phyloP scores from a whole-genome alignment of 2,113 vertebrate species.

The Cariama cristata region DNA sequence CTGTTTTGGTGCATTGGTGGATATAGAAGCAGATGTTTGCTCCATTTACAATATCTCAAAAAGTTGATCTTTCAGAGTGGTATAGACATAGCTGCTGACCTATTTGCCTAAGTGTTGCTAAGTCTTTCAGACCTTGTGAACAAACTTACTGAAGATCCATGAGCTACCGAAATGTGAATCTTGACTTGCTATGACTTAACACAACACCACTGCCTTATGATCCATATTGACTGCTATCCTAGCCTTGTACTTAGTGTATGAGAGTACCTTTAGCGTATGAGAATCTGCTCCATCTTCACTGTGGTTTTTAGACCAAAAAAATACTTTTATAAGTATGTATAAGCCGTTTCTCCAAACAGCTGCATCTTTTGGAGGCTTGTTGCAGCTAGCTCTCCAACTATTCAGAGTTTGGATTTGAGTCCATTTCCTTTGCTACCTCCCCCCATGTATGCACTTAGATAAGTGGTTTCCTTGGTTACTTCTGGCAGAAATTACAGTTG shows the following conservation, averaged over 20 bases:
- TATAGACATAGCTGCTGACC: neutral
- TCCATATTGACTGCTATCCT: neutral
- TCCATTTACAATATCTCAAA: rapidly evolving
- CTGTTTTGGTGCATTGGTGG: rapidly evolving
- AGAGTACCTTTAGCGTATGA: neutral
- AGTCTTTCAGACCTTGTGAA: neutral
- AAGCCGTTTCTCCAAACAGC: slow-evolving; percentile 54
- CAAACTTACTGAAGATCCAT: neutral
- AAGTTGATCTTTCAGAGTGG: neutral
- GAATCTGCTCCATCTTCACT: neutral
- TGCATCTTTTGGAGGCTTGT: slow-evolving; percentile 44
- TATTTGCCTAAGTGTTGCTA: neutral
- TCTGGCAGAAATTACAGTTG: slow-evolving; percentile 22
- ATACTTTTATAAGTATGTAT: slow-evolving; percentile 38
- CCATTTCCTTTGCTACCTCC: neutral
- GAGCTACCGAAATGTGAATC: neutral
- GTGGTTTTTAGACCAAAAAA: slow-evolving; percentile 4
- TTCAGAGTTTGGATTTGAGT: neutral
- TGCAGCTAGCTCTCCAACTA: slow-evolving; percentile 30
- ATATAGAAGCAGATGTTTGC: neutral
- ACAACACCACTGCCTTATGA: rapidly evolving
- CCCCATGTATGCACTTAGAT: neutral
- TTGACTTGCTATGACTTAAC: neutral
- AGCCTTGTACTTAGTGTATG: neutral
- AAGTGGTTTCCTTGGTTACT: slow-evolving; percentile 63